Percentiles rank a stretch among this genome's conserved stretches.
Evolutionary conservation across 1,140 invertebrate genomes (phyloP).

Genomic region (Trissolcus basalis): DNA sequence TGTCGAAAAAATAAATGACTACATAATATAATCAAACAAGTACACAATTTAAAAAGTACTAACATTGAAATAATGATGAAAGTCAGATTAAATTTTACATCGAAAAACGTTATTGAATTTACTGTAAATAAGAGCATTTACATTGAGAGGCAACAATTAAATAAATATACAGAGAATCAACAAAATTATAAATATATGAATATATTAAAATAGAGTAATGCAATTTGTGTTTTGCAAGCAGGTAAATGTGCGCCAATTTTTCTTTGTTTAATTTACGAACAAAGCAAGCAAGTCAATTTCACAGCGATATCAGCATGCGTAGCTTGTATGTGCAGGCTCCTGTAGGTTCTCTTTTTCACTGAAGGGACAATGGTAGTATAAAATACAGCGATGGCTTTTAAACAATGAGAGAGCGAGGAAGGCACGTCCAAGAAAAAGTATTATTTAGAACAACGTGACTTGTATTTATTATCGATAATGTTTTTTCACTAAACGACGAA

Average conservation of each 20-base stretch:
- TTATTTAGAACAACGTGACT: conserved; percentile 47
- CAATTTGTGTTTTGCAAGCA: conserved; percentile 23
- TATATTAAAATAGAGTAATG: conserved; percentile 11
- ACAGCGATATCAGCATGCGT: neutral
- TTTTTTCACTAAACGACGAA: conserved; percentile 38
- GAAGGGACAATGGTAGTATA: conserved; percentile 26
- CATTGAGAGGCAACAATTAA: neutral
- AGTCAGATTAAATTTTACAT: conserved; percentile 56
- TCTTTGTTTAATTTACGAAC: conserved; percentile 8
- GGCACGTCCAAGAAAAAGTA: conserved; percentile 52
- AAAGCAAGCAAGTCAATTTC: conserved; percentile 41
- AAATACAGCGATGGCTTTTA: conserved; percentile 25
- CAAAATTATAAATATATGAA: conserved; percentile 7
- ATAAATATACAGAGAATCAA: conserved; percentile 14
- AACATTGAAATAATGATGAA: conserved; percentile 45
- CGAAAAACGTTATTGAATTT: conserved; percentile 33
- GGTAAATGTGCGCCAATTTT: conserved; percentile 18
- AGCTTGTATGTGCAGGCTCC: too few species aligned
- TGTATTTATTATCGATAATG: conserved; percentile 44
- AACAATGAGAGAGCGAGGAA: conserved; percentile 13
- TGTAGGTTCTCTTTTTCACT: neutral
- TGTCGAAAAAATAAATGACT: too few species aligned
- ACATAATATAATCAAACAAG: too few species aligned
- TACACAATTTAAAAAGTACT: too few species aligned
- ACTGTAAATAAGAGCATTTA: conserved; percentile 49